A percentile compares a stretch with the other conserved stretches of the same genome.
phyloP scores from a whole-genome alignment of 1,140 invertebrate genomes.

The Oncopodura yosiiana region DNA sequence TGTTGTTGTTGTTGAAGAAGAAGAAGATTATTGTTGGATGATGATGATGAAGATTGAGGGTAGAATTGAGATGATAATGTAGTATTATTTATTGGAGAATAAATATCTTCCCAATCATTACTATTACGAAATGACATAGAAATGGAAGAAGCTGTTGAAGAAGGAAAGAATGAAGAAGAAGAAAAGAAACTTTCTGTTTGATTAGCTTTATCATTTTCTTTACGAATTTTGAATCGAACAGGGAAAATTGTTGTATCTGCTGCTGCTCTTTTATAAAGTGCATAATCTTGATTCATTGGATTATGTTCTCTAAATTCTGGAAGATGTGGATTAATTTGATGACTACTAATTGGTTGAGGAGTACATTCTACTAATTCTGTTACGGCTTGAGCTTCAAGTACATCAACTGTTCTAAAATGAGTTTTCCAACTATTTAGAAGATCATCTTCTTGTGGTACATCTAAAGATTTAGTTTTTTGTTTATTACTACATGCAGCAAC shows the following conservation, averaged over 20 bases:
- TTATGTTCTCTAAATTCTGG: slow-evolving; percentile 19
- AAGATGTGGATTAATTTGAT: slow-evolving; percentile 23
- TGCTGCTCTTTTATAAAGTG: slow-evolving; percentile 13
- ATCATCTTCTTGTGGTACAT: slow-evolving; percentile 21
- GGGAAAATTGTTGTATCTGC: slow-evolving; percentile 15
- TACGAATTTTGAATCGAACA: slow-evolving; percentile 27
- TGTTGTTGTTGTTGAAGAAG: too few species aligned
- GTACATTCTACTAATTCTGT: background rate
- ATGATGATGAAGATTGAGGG: too few species aligned
- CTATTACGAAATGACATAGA: background rate
- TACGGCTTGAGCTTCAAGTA: slow-evolving; percentile 5
- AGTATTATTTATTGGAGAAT: too few species aligned
- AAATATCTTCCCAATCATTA: too few species aligned
- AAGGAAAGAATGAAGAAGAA: background rate
- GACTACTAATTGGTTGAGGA: slow-evolving; percentile 8
- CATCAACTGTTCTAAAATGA: slow-evolving; percentile 21
- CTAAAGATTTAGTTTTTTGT: slow-evolving; percentile 1
- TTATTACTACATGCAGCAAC: slow-evolving; percentile 24
- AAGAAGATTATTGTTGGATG: too few species aligned
- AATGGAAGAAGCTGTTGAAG: too few species aligned
- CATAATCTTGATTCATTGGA: slow-evolving; percentile 20
- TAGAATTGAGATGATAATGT: too few species aligned
- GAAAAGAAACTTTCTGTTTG: slow-evolving; percentile 20
- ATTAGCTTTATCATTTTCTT: slow-evolving; percentile 30
- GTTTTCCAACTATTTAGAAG: slow-evolving; percentile 33